A percentile compares a stretch with the other conserved stretches of the same genome.
Evolutionary conservation across 2,113 vertebrate species (phyloP).

Genomic region (Chaetura pelagica): DNA sequence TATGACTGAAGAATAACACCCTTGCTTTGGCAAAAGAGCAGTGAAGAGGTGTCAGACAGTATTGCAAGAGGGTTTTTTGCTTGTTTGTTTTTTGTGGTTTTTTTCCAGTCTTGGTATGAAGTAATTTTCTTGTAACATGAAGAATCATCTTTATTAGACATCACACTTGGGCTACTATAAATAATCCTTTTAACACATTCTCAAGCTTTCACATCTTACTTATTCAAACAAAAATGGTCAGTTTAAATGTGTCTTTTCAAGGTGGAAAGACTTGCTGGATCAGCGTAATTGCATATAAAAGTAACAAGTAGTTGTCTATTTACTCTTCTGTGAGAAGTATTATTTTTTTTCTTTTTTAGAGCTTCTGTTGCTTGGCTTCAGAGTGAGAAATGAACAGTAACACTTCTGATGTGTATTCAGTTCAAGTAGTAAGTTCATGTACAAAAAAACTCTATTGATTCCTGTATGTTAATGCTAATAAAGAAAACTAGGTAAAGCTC

Average conservation of each 20-base stretch:
- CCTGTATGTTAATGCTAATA: not conserved
- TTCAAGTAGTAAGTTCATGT: not conserved
- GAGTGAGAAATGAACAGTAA: not conserved
- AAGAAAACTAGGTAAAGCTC: not conserved
- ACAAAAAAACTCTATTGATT: not conserved
- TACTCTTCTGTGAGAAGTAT: not conserved
- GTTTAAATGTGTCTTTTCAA: not conserved
- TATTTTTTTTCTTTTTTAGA: not conserved
- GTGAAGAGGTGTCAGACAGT: not conserved
- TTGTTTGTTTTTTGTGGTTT: no score
- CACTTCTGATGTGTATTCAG: not conserved
- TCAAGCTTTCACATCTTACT: not conserved
- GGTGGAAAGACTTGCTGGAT: not conserved
- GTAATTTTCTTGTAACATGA: constrained; percentile 25
- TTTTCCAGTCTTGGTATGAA: not conserved
- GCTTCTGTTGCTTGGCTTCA: not conserved
- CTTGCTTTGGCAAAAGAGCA: not conserved
- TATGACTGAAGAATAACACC: not conserved
- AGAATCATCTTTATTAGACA: not conserved
- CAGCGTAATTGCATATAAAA: not conserved
- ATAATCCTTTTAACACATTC: not conserved
- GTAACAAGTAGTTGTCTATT: not conserved
- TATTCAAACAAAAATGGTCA: not conserved
- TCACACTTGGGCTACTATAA: not conserved
- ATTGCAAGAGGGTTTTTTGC: not conserved